A percentile compares a stretch with the other conserved stretches of the same genome.
phyloP scores from a whole-genome alignment of 2,888 invertebrate genomes.

The Mythimna loreyi region DNA sequence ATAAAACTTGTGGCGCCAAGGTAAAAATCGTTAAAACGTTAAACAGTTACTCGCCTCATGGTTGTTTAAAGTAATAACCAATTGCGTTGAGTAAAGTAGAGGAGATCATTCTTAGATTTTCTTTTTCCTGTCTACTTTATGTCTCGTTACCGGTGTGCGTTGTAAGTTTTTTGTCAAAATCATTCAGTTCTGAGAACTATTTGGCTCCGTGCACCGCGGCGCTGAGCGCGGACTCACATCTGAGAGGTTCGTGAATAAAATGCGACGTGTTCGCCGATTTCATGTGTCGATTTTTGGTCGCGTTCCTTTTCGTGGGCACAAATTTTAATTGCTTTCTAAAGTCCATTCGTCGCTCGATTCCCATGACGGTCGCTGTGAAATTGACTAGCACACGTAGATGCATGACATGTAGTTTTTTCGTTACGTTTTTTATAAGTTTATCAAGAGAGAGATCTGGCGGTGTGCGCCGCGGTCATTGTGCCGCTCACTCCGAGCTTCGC shows the following conservation, averaged over 20 bases:
- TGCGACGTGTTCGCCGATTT: constrained; percentile 77
- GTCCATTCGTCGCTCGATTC: constrained; percentile 88
- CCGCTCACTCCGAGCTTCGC: constrained; percentile 79
- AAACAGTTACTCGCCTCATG: constrained; percentile 51
- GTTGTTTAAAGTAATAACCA: constrained; percentile 59
- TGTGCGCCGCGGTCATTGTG: constrained; percentile 87
- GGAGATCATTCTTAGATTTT: constrained; percentile 60
- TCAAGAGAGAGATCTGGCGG: constrained; percentile 87
- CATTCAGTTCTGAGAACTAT: constrained; percentile 73
- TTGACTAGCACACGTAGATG: constrained; percentile 90
- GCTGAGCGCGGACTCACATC: constrained; percentile 55
- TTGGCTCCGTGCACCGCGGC: constrained; percentile 64
- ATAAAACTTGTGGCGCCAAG: constrained; percentile 69
- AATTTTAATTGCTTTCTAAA: constrained; percentile 90
- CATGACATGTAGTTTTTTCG: constrained; percentile 90
- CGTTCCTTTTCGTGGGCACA: constrained; percentile 79
- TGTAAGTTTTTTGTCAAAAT: constrained; percentile 74
- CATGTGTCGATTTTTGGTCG: constrained; percentile 84
- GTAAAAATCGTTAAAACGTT: constrained; percentile 59
- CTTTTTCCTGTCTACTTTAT: constrained; percentile 64
- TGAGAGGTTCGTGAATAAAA: constrained; percentile 72
- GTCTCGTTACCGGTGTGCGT: constrained; percentile 59
- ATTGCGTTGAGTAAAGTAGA: constrained; percentile 45
- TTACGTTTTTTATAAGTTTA: constrained; percentile 85
- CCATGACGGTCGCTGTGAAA: constrained; percentile 89